These are phyloP conservation scores for Centropus bengalensis DNA, from an alignment of 2,113 vertebrate species.

Conservation along the genomic window DNA sequence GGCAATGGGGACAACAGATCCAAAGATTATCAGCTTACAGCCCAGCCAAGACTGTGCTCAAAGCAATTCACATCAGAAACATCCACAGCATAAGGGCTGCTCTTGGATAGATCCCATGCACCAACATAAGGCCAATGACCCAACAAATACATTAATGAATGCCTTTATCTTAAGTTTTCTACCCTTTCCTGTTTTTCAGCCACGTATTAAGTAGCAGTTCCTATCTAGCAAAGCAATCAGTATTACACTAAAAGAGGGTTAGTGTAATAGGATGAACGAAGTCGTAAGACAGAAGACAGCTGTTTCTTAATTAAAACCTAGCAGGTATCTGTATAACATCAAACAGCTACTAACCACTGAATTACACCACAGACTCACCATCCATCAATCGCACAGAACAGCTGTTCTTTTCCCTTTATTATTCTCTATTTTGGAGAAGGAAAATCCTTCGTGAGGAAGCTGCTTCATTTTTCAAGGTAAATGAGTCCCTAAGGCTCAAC, in stretches of 20 bases:
- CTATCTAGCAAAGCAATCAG: constrained; percentile 54
- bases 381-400: neutral
- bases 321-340: constrained; percentile 7
- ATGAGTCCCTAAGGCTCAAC: neutral
- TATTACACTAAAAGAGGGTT: neutral
- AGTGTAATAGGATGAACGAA: constrained; percentile 31
- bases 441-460: neutral
- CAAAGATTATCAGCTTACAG: neutral
- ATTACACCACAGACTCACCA: neutral
- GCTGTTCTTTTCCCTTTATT: neutral
- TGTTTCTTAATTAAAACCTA: constrained; percentile 56
- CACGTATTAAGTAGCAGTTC: neutral
- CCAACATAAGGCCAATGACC: neutral
- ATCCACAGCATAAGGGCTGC: neutral
- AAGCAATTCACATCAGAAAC: neutral
- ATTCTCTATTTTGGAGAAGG: neutral
- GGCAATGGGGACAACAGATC: neutral
- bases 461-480: neutral
- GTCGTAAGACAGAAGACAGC: neutral
- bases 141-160: neutral
- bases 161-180: constrained; percentile 16
- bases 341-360: neutral
- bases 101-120: neutral
- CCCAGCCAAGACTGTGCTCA: neutral
- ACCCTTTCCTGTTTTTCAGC: constrained; percentile 50